These are phyloP conservation scores for Hartigia nigra DNA, from an alignment of 2,888 invertebrate genomes.

Conservation along the genomic window DNA sequence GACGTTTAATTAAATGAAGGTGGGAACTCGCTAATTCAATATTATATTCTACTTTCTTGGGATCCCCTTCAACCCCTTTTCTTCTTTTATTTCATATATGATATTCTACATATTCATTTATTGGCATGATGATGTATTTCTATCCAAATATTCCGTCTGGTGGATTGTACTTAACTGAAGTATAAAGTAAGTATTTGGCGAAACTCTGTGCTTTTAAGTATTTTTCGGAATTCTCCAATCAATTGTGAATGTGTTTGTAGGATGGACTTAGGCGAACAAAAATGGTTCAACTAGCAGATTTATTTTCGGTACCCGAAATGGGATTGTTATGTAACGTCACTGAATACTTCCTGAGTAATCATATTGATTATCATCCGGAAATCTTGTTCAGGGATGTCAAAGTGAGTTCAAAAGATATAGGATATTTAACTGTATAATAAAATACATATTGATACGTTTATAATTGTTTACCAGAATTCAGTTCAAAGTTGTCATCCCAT, in stretches of 20 bases:
- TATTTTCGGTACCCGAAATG: conserved; percentile 98
- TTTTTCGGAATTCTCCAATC: not conserved
- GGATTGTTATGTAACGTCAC: conserved; percentile 92
- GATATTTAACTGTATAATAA: not conserved
- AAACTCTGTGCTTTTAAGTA: not conserved
- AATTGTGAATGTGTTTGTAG: conserved; percentile 31
- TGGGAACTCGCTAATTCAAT: not conserved
- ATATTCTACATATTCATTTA: not conserved
- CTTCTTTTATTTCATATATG: not conserved
- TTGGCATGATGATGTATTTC: not conserved
- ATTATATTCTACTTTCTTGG: not conserved
- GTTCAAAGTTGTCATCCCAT: conserved; percentile 88
- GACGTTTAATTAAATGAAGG: not conserved
- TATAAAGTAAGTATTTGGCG: not conserved
- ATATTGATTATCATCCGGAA: conserved; percentile 94
- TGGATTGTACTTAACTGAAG: not conserved
- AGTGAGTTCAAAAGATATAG: conserved; percentile 67
- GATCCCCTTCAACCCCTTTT: not conserved
- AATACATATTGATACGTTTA: not conserved
- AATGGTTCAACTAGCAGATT: conserved; percentile 95
- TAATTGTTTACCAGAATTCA: conserved; percentile 75
- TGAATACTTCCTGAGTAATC: conserved; percentile 89
- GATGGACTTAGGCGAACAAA: conserved; percentile 62
- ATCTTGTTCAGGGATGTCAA: conserved; percentile 95
- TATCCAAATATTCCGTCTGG: not conserved